Evolutionary conservation across 2,113 vertebrate genomes (phyloP), one percentile per base, ranked within the genome.

Genomic region (Lepidothrix coronata): DNA sequence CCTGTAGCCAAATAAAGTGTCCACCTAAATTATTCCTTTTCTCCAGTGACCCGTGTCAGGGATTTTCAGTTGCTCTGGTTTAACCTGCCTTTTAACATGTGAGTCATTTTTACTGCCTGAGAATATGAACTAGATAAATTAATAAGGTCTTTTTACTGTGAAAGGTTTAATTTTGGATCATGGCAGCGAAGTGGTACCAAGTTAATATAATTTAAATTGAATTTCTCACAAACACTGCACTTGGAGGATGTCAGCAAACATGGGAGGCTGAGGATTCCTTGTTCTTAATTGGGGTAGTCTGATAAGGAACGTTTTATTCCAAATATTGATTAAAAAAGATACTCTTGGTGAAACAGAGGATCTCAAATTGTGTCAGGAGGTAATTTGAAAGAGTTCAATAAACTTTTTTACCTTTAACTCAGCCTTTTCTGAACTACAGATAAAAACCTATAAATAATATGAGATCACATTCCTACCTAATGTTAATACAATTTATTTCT

Each of bases 151-250:
- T 81, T 91, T 81, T 63, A 12, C 57, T 55, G 92, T 33, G 66
- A 78, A 28, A 24, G 44, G 17, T 52, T 91, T 63, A 41, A 66
- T 92, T 91, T 86, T 54, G 66, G 71, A 51, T 73, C 75, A 73
- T 73, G 39, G 33, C 49, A 37, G 51, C 3, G 1, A 73, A 61
- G 65, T 65, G 66, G 76, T 37, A 66, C n/a, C 15, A 30, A 58
- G 57, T 37, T 77, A 88, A 33, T 62, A 41, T 88, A 82, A 71
- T 63, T 88, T 75, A 91, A 95, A 88, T 88, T 85, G 67, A 88
- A 59, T 88, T 85, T 73, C 44, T 48, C 30, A 12, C 28, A 46
- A 82, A 54, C 9, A 20, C 37, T 41, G 75, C 12, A 9, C 79
- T 88, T 30, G 76, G 46, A 91, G 86, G 79, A 41, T 39, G 52